Evolutionary conservation across 35 echinoderm and acorn worm species (phyloP), one percentile per base, ranked within the genome.

Genomic region (Apostichopus japonicus): DNA sequence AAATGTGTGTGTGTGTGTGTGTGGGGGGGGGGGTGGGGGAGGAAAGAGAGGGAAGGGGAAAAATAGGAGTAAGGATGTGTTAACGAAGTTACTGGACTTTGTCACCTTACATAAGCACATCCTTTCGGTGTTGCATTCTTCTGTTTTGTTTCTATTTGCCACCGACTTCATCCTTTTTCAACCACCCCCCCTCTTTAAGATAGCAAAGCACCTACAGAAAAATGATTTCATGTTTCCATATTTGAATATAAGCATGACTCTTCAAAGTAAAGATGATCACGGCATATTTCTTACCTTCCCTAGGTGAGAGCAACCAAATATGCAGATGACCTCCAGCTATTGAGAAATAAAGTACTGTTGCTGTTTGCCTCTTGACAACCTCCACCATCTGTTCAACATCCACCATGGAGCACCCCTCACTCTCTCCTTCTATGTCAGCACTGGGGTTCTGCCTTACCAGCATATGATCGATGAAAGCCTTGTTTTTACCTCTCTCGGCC

Each of bases 301-400:
- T 58, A 79, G 97, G 93, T 65, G 93, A 94, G 33, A 99, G 93
- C 8, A 96, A 93, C 97, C 97, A 99, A 25, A 93, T 96, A 83
- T 99, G 95, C 6, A 99, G 87, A 83, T 99, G 97, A 17, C 97
- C 97, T 51, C 93, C 95, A 61, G 97, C 97, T 56, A 99, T 92
- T 54, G 97, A 99, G 72, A 79, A 99, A 56, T 99, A 99, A 56
- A 99, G 84, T 16, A 99, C 82, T 27, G 81, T 93, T 17, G 97
- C 95, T 19, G 65, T 92, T 83, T 96, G 97, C 24, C 93, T 93
- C 57, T 94, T 96, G 22, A 99, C 97, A 33, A 94, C 58, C 22
- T 96, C 95, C 88, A 93, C 56, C 57, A 96, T 99, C 92, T 96
- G 93, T 24, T 99, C 97, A 22, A 93, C 90, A 23, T 92, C 94